These are phyloP conservation scores for Phrynocephalus versicolor DNA, from an alignment of 2,113 vertebrate genomes.

Conservation along the genomic window DNA sequence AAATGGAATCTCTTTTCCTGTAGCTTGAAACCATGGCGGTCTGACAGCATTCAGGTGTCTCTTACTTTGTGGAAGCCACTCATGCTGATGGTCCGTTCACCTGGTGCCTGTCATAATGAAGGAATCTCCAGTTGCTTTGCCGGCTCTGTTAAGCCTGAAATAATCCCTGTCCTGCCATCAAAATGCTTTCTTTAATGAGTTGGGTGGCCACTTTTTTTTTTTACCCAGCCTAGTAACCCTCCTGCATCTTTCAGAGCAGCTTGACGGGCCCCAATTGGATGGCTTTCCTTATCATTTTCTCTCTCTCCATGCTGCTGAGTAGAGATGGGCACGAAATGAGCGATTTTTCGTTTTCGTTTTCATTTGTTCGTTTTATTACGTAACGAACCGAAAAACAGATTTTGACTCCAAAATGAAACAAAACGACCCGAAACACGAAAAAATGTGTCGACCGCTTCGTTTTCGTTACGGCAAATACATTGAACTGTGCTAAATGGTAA, in stretches of 20 bases:
- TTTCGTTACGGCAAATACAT: too few relatives aligned
- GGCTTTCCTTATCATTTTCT: not conserved
- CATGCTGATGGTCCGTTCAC: not conserved
- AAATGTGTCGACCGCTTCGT: too few relatives aligned
- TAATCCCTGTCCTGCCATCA: not conserved
- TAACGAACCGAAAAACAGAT: too few relatives aligned
- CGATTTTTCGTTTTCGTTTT: too few relatives aligned
- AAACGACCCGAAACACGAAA: too few relatives aligned
- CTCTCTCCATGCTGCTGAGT: too few relatives aligned
- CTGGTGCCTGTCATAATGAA: fast-evolving
- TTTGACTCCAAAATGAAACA: too few relatives aligned
- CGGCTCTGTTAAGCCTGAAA: not conserved
- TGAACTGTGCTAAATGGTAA: too few relatives aligned
- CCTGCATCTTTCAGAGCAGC: not conserved
- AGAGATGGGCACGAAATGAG: too few relatives aligned
- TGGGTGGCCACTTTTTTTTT: not conserved
- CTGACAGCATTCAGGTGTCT: not conserved
- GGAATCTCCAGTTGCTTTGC: fast-evolving
- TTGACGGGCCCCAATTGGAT: not conserved
- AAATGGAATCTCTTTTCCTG: too few relatives aligned
- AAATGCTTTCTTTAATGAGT: not conserved
- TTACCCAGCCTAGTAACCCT: not conserved
- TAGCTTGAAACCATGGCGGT: too few relatives aligned
- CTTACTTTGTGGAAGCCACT: not conserved
- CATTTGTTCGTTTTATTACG: too few relatives aligned